Conservation (phyloP, 2,113 vertebrate species). For the Prolemur simus region DNA sequence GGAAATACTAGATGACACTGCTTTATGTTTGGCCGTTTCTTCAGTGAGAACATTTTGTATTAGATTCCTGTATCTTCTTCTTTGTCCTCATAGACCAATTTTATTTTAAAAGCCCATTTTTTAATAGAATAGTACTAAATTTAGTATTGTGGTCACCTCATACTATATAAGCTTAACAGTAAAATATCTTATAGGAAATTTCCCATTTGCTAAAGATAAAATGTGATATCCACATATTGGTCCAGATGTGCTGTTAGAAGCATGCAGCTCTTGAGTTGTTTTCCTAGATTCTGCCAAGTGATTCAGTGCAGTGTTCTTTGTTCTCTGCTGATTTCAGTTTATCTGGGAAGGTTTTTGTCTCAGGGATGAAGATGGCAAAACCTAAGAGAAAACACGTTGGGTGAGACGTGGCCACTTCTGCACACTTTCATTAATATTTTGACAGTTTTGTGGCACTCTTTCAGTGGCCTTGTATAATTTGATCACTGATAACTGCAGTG, state of each 20-base stretch:
- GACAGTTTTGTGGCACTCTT: neutral
- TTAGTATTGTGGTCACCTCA: neutral
- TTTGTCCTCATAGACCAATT: neutral
- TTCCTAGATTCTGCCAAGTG: neutral
- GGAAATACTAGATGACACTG: rapidly evolving
- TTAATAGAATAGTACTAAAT: neutral
- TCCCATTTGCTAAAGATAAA: neutral
- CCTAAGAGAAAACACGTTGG: rapidly evolving
- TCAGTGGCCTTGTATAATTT: neutral
- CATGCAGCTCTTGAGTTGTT: neutral
- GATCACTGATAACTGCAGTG: neutral
- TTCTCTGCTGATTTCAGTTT: neutral
- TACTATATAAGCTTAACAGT: neutral
- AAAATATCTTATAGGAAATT: neutral
- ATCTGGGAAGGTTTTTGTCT: neutral
- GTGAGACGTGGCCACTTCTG: rapidly evolving
- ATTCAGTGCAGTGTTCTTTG: neutral
- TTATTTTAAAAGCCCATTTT: neutral
- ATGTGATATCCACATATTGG: rapidly evolving
- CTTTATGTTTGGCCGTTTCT: neutral
- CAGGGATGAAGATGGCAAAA: neutral
- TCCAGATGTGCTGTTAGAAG: neutral
- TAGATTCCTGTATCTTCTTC: neutral
- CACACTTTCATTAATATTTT: no score
- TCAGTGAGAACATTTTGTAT: neutral